Evolutionary conservation across 1,140 invertebrate genomes (phyloP).

Genomic region (Drosophila ironensis): DNA sequence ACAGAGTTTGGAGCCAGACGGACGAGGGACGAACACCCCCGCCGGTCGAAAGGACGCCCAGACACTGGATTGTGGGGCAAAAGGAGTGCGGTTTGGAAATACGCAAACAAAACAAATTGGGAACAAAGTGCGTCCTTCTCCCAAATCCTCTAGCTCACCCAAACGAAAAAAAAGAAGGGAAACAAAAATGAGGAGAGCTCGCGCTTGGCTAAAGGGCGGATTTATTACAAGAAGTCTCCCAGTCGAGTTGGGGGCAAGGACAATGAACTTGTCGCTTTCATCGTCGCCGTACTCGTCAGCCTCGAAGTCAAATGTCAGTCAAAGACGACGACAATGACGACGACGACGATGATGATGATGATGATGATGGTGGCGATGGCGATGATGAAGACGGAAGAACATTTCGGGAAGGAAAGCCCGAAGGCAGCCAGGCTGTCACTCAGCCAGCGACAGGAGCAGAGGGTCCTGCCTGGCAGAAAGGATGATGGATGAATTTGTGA

Average conservation of each 20-base stretch:
- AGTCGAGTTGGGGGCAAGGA: slow-evolving; percentile 58
- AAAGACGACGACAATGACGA: slow-evolving; percentile 54
- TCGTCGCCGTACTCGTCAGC: slow-evolving; percentile 68
- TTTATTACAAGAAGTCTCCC: slow-evolving; percentile 62
- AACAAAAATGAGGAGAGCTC: background rate
- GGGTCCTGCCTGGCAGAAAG: slow-evolving; percentile 52
- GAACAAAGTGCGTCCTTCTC: slow-evolving; percentile 76
- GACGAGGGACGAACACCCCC: too few species aligned
- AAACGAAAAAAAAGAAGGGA: slow-evolving; percentile 4
- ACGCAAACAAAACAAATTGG: slow-evolving; percentile 78
- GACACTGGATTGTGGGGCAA: slow-evolving; percentile 24
- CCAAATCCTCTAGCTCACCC: slow-evolving; percentile 3
- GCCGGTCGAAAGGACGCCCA: slow-evolving; percentile 13
- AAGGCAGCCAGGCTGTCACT: slow-evolving; percentile 52
- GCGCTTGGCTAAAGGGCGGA: slow-evolving; percentile 49
- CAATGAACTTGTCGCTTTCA: slow-evolving; percentile 79
- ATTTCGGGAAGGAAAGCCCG: slow-evolving; percentile 23
- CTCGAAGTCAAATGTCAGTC: slow-evolving; percentile 77
- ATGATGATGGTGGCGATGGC: slow-evolving; percentile 35
- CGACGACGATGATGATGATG: slow-evolving; percentile 28
- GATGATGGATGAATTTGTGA: slow-evolving; percentile 80
- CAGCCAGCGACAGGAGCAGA: slow-evolving; percentile 35
- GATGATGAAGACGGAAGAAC: slow-evolving; percentile 47
- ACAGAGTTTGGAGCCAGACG: too few species aligned
- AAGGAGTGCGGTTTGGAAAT: slow-evolving; percentile 49